Conservation (phyloP, 2,888 invertebrate genomes). For the Sesia bembeciformis region DNA sequence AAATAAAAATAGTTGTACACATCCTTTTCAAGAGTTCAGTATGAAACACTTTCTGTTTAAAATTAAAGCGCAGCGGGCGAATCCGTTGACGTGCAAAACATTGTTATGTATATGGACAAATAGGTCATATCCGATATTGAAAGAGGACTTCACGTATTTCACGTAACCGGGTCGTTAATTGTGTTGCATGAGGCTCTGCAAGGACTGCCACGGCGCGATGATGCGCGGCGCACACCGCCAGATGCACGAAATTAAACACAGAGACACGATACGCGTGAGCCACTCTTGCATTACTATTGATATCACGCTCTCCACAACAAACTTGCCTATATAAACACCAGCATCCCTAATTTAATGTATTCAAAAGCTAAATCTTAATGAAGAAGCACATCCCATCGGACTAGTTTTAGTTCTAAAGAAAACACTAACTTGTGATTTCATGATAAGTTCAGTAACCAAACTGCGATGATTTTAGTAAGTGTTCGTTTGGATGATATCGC, state of each 20-base stretch:
- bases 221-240: constrained; percentile 9
- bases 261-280: constrained; percentile 52
- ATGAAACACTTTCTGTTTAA: too few species aligned
- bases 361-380: constrained; percentile 44
- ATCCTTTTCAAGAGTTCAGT: too few species aligned
- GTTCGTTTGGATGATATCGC: neutral
- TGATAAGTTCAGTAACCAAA: constrained; percentile 13
- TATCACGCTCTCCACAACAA: constrained; percentile 49
- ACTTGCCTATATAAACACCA: constrained; percentile 53
- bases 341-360: constrained; percentile 46
- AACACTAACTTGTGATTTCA: constrained; percentile 14
- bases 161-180: constrained; percentile 3
- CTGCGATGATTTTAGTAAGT: constrained; percentile 52
- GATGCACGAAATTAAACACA: constrained; percentile 44
- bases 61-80: too few species aligned
- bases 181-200: constrained; percentile 8
- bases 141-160: constrained; percentile 5
- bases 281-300: constrained; percentile 43
- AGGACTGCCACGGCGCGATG: constrained; percentile 13
- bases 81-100: too few species aligned
- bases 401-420: neutral
- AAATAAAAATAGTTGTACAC: too few species aligned
- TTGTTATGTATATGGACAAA: too few species aligned
- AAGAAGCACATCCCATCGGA: constrained; percentile 29
- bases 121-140: neutral